phyloP scores from a whole-genome alignment of 1,140 invertebrate species.

The Vollenhovia emeryi region DNA sequence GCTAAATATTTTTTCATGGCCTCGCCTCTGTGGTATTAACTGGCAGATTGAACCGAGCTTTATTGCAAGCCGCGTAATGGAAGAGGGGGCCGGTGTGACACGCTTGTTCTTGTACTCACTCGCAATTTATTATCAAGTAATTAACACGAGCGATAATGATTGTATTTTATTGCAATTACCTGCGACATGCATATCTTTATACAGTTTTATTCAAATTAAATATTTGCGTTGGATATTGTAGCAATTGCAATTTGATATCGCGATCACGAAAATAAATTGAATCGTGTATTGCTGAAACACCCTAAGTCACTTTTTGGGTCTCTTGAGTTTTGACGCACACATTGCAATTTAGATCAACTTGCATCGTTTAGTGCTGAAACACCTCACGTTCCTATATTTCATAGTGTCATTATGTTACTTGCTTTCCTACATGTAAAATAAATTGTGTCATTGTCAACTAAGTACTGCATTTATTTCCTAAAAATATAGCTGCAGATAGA shows the following conservation, averaged over 20 bases:
- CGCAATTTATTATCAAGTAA: constrained; percentile 22
- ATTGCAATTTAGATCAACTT: too few relatives aligned
- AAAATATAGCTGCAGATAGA: too few relatives aligned
- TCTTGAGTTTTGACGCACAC: too few relatives aligned
- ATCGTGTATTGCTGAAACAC: too few relatives aligned
- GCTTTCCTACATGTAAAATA: too few relatives aligned
- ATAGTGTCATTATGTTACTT: too few relatives aligned
- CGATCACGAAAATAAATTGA: not conserved
- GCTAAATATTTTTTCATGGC: constrained; percentile 10
- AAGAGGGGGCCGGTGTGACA: not conserved
- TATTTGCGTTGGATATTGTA: not conserved
- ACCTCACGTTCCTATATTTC: too few relatives aligned
- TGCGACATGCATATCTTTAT: not conserved
- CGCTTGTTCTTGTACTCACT: not conserved
- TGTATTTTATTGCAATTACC: not conserved
- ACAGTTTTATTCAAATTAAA: not conserved
- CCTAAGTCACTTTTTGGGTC: too few relatives aligned
- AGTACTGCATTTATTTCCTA: too few relatives aligned
- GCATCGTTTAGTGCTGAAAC: too few relatives aligned
- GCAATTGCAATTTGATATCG: not conserved
- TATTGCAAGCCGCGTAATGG: constrained; percentile 22
- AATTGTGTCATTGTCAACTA: too few relatives aligned
- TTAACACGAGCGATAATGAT: not conserved
- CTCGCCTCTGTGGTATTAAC: constrained; percentile 19
- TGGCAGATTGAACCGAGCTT: constrained; percentile 12